Conservation (phyloP, 2,888 invertebrate species). For the Eupithecia tripunctaria region DNA sequence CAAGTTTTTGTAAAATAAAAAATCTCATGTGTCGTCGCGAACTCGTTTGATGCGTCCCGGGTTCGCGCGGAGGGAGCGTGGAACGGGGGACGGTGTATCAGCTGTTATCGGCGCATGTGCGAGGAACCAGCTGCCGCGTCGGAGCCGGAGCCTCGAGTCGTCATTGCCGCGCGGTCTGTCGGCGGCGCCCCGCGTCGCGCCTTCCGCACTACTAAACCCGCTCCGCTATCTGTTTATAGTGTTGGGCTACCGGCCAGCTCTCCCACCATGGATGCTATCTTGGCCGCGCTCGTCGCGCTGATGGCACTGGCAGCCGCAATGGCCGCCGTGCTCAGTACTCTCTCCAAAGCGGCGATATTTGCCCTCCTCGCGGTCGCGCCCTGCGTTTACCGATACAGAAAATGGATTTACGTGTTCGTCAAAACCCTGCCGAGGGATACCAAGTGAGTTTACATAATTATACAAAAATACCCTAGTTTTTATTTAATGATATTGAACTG, state of each 20-base stretch:
- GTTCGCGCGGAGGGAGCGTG: not conserved
- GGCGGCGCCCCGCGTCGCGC: conserved; percentile 46
- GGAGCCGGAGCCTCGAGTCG: conserved; percentile 48
- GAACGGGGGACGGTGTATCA: conserved; percentile 65
- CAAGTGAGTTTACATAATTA: conserved; percentile 82
- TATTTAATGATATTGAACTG: not conserved
- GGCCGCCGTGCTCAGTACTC: conserved; percentile 85
- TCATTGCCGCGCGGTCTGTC: conserved; percentile 60
- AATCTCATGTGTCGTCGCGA: conserved; percentile 4
- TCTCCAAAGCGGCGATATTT: conserved; percentile 90
- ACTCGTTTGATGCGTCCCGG: conserved; percentile 44
- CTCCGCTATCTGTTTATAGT: conserved; percentile 48
- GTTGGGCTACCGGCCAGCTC: conserved; percentile 73
- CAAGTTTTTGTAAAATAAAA: conserved; percentile 19
- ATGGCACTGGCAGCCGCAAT: conserved; percentile 83
- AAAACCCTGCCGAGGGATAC: conserved; percentile 87
- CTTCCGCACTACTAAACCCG: conserved; percentile 41
- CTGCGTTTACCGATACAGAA: conserved; percentile 83
- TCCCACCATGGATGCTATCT: conserved; percentile 77
- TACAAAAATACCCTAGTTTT: not conserved
- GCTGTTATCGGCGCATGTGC: conserved; percentile 81
- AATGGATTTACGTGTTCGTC: conserved; percentile 85
- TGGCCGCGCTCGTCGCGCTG: conserved; percentile 80
- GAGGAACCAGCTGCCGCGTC: conserved; percentile 41
- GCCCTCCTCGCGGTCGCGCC: conserved; percentile 83